Evolutionary conservation across 1,140 invertebrate species (phyloP).

Genomic region (Ceratina calcarata): DNA sequence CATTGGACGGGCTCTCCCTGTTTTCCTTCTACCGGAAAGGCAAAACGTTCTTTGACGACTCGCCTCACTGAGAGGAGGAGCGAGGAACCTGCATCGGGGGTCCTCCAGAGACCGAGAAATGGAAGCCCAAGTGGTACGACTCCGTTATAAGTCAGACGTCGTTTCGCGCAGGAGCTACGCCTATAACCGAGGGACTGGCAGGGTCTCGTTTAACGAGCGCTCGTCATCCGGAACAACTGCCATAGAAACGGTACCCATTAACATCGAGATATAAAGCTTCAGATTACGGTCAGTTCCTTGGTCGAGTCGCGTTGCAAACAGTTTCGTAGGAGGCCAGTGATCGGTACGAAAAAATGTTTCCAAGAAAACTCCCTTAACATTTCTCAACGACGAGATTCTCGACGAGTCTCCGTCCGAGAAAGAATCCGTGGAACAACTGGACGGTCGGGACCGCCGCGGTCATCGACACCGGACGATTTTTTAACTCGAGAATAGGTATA

Average conservation of each 20-base stretch:
- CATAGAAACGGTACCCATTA: conserved; percentile 67
- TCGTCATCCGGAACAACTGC: conserved; percentile 53
- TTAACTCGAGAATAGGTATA: conserved; percentile 32
- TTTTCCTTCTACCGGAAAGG: conserved; percentile 28
- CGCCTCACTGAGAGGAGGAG: conserved; percentile 15
- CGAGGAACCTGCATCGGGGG: neutral
- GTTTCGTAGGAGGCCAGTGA: neutral
- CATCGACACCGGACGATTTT: conserved; percentile 26
- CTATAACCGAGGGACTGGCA: neutral
- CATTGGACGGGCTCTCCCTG: conserved; percentile 58
- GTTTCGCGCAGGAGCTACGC: neutral
- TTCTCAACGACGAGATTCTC: neutral
- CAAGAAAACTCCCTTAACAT: too few species aligned
- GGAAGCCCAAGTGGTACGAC: neutral
- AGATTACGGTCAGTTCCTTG: neutral
- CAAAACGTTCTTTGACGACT: conserved; percentile 28
- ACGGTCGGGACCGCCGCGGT: neutral
- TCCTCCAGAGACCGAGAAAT: too few species aligned
- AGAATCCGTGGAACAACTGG: too few species aligned
- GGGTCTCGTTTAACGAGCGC: conserved; percentile 19
- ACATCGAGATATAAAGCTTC: conserved; percentile 58
- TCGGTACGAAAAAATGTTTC: too few species aligned
- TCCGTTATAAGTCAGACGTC: conserved; percentile 8
- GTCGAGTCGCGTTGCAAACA: conserved; percentile 5
- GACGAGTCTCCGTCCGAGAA: too few species aligned